A percentile compares a stretch with the other conserved stretches of the same genome.
Conservation (phyloP, 2,888 invertebrate genomes). For the Temnothorax rugatulus region DNA sequence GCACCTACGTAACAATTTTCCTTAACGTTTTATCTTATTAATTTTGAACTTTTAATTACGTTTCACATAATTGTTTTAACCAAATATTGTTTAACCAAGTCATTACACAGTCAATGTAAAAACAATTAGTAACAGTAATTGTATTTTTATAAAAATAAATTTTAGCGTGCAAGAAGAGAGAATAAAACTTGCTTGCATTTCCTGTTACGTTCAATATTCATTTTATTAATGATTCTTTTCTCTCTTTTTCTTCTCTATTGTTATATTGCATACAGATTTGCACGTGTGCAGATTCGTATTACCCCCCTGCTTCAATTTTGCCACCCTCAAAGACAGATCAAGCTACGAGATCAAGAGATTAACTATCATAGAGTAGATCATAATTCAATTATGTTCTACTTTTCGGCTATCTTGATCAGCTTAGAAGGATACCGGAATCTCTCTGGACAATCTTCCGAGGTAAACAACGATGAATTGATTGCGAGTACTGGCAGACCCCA, state of each 20-base stretch:
- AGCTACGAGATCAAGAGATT: conserved; percentile 1
- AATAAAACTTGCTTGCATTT: not conserved
- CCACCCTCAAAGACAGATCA: not conserved
- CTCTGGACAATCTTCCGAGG: conserved; percentile 65
- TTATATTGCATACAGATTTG: not conserved
- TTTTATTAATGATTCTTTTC: not conserved
- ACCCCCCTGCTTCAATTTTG: not conserved
- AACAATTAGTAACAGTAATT: not conserved
- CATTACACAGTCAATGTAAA: not conserved
- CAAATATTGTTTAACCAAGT: not conserved
- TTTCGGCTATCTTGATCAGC: conserved; percentile 59
- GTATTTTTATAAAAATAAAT: conserved; percentile 1
- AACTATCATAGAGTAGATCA: conserved; percentile 11
- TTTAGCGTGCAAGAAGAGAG: not conserved
- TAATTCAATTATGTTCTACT: conserved; percentile 8
- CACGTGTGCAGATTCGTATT: not conserved
- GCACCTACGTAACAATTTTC: not conserved
- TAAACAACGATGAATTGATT: conserved; percentile 80
- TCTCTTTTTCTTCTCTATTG: not conserved
- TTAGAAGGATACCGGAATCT: conserved; percentile 37
- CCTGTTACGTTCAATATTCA: not conserved
- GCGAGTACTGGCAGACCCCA: conserved; percentile 71
- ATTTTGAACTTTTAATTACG: not conserved
- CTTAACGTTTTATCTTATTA: not conserved
- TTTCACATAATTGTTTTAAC: not conserved